Evolutionary conservation across 2,113 vertebrate genomes (phyloP), one percentile per base, ranked within the genome.

Genomic region (Cyanocitta stelleri): DNA sequence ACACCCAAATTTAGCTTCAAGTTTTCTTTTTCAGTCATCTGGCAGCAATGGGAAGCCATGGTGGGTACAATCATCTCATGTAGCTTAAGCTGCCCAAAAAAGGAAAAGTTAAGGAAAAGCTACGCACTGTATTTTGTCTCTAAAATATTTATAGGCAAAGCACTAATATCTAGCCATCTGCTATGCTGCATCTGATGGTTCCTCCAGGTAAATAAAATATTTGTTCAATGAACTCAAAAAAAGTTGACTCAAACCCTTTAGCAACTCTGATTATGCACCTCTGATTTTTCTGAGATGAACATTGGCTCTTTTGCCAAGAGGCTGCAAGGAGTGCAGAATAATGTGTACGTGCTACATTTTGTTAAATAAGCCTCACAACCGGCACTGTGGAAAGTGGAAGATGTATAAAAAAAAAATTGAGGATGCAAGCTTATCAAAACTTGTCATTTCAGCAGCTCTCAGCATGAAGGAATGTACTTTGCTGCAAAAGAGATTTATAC

Each of bases 1-100:
- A 91, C 52, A 59, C 52, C 16, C 90, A 88, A 80, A 95, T 94
- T 97, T 95, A 96, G 83, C 75, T 93, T 93, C 20, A 69, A 77
- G 39, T 87, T 93, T 91, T 94, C 71, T 88, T 89, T 90, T 94
- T 77, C 59, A 90, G 88, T 95, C 72, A 84, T 88, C 82, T 94
- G 90, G 59, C 95, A 96, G 78, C 35, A 94, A 71, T 12, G 35
- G 67, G 59, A 94, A 93, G 54, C 58, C 80, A 82, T 2, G n/a
- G 82, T 84, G 52, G 43, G 52, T 80, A 96, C 66, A 61, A 87
- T 49, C 84, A 75, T 59, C 35, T 91, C 66, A 54, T 26, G 48
- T 61, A 92, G 90, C 48, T 91, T 78, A 83, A 96, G 75, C 75
- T 44, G 26, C 89, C 58, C 55, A 89, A 95, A 92, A 92, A 85